Percentiles rank a stretch among this genome's conserved stretches.
Evolutionary conservation across 2,888 invertebrate genomes (phyloP).

Genomic region (Danaus chrysippus): DNA sequence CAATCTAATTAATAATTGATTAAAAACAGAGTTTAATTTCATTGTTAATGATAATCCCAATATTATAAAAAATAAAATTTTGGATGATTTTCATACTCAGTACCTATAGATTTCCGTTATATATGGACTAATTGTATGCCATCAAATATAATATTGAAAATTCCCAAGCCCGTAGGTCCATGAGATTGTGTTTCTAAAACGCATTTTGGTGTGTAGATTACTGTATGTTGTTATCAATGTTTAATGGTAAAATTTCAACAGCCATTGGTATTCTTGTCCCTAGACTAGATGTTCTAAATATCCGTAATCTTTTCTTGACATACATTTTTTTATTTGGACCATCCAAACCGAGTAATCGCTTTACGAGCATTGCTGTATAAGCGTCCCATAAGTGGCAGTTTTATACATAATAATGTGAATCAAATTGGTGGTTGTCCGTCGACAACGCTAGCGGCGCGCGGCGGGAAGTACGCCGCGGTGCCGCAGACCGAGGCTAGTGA

Average conservation of each 20-base stretch:
- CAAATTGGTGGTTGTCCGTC: conserved; percentile 21
- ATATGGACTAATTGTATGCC: too few species aligned
- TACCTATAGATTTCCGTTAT: too few species aligned
- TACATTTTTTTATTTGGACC: too few species aligned
- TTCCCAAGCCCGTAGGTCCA: not conserved
- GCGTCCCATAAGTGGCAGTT: not conserved
- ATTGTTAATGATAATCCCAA: too few species aligned
- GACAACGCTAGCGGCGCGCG: conserved; percentile 51
- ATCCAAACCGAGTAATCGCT: not conserved
- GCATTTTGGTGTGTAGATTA: conserved; percentile 3
- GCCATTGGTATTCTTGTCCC: not conserved
- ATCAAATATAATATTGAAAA: too few species aligned
- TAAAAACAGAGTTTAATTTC: too few species aligned
- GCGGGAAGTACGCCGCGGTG: conserved; percentile 53
- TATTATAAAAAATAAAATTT: too few species aligned
- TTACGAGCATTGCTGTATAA: not conserved
- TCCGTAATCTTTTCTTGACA: too few species aligned
- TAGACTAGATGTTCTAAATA: not conserved
- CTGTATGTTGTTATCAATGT: conserved; percentile 1
- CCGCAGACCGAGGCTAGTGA: conserved; percentile 45
- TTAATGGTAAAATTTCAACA: not conserved
- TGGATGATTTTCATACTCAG: too few species aligned
- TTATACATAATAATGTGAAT: not conserved
- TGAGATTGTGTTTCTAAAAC: not conserved
- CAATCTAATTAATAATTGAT: not conserved